Evolutionary conservation across 2,797 vertebrate genomes (phyloP).

Genomic region (Girardinus metallicus): DNA sequence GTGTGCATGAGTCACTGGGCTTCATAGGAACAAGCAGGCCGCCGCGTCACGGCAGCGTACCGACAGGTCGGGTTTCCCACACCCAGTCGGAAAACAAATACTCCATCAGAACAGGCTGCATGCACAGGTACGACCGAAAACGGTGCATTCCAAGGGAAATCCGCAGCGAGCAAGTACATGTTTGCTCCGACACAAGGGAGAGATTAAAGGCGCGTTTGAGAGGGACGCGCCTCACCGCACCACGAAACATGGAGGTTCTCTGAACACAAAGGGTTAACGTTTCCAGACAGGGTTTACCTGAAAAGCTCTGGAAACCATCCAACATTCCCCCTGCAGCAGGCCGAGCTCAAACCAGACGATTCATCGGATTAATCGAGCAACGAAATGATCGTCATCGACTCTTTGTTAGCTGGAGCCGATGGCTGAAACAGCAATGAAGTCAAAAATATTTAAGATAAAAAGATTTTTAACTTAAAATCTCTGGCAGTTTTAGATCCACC

Average conservation of each 20-base stretch:
- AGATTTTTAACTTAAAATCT: too few species aligned
- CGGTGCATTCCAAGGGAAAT: conserved; percentile 82
- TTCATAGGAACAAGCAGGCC: conserved; percentile 46
- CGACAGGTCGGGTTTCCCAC: conserved; percentile 83
- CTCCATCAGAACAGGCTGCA: conserved; percentile 80
- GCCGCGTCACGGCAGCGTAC: conserved; percentile 70
- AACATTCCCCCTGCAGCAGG: not conserved
- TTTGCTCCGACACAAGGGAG: conserved; percentile 74
- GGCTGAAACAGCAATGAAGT: too few species aligned
- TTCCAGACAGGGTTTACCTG: conserved; percentile 42
- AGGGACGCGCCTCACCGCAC: conserved; percentile 44
- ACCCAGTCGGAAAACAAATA: conserved; percentile 83
- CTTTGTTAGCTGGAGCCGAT: too few species aligned
- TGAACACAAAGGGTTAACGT: conserved; percentile 59
- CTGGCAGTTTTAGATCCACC: too few species aligned
- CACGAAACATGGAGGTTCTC: conserved; percentile 40
- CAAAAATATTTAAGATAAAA: too few species aligned
- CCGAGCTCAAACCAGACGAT: not conserved
- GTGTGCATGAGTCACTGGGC: conserved; percentile 61
- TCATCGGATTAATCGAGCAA: too few species aligned
- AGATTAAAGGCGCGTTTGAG: conserved; percentile 76
- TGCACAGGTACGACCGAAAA: conserved; percentile 74
- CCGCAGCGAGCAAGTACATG: conserved; percentile 83
- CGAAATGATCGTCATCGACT: too few species aligned
- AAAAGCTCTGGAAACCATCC: conserved; percentile 19